Percentiles rank a stretch among this genome's conserved stretches.
Conservation (phyloP, 2,113 vertebrate species). For the Limanda limanda region DNA sequence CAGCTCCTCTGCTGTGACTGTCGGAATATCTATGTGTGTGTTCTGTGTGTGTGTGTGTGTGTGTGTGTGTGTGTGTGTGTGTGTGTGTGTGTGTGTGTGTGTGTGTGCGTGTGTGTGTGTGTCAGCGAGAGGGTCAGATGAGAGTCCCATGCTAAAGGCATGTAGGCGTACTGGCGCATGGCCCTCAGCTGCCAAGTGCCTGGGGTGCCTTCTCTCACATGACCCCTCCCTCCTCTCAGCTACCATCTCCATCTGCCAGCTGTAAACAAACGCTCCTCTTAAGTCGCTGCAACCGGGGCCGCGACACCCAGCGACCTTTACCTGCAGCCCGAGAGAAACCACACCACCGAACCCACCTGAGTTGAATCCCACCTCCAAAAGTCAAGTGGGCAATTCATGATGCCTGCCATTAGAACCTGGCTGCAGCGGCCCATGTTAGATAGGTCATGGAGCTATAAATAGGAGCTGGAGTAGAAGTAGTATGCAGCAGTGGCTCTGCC, state of each 20-base stretch:
- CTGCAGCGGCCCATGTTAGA: constrained; percentile 60
- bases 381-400: constrained; percentile 5
- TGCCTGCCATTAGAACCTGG: constrained; percentile 30
- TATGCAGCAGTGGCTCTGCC: constrained; percentile 31
- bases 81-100: constrained; percentile 14
- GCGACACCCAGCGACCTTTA: constrained; percentile 11
- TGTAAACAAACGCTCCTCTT: constrained; percentile 40
- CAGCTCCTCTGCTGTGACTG: constrained; percentile 9
- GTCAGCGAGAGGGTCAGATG: constrained; percentile 75
- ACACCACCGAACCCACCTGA: not conserved
- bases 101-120: constrained; percentile 13
- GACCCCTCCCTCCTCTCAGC: constrained; percentile 54
- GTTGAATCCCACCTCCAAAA: constrained; percentile 3
- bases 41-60: not conserved
- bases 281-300: constrained; percentile 21
- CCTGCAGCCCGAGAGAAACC: constrained; percentile 31
- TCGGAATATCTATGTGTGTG: constrained; percentile 21
- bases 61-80: constrained; percentile 24
- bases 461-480: constrained; percentile 50
- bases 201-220: constrained; percentile 70
- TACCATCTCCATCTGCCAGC: constrained; percentile 60
- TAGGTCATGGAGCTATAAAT: constrained; percentile 73
- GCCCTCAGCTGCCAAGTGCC: constrained; percentile 80
- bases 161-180: constrained; percentile 70
- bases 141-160: constrained; percentile 83